phyloP scores from a whole-genome alignment of 2,888 invertebrate genomes.

The Mactromeris polynyma region DNA sequence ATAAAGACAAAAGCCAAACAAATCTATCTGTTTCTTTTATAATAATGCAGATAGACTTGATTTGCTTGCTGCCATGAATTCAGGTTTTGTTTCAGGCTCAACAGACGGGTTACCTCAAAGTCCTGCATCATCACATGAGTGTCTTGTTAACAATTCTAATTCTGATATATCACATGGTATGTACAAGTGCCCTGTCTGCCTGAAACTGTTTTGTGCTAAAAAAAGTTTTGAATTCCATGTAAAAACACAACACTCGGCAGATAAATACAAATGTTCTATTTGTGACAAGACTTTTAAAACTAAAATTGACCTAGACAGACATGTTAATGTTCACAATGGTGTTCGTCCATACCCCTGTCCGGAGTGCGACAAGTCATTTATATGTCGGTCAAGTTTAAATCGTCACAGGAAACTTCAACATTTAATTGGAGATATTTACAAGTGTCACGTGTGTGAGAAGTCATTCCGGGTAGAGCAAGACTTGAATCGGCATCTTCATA shows the following conservation, averaged over 20 bases:
- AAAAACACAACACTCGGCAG: constrained; percentile 30
- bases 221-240: constrained; percentile 41
- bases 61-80: background rate
- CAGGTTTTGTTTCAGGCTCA: background rate
- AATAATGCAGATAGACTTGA: background rate
- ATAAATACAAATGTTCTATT: constrained; percentile 1
- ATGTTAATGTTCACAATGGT: constrained; percentile 51
- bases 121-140: background rate
- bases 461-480: constrained; percentile 54
- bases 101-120: background rate
- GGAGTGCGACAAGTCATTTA: constrained; percentile 54
- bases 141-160: background rate
- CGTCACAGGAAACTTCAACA: constrained; percentile 55
- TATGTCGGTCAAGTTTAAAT: constrained; percentile 52
- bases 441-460: constrained; percentile 49
- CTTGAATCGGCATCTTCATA: constrained; percentile 38
- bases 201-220: constrained; percentile 27
- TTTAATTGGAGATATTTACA: constrained; percentile 51
- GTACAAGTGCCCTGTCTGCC: constrained; percentile 27
- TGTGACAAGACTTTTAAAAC: constrained; percentile 24
- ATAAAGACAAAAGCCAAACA: background rate
- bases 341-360: constrained; percentile 44
- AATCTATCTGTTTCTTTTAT: too few species aligned
- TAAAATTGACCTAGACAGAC: constrained; percentile 39
- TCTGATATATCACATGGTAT: background rate